These are phyloP conservation scores for Tamandua tetradactyla DNA, from an alignment of 2,797 vertebrate species.

Conservation along the genomic window DNA sequence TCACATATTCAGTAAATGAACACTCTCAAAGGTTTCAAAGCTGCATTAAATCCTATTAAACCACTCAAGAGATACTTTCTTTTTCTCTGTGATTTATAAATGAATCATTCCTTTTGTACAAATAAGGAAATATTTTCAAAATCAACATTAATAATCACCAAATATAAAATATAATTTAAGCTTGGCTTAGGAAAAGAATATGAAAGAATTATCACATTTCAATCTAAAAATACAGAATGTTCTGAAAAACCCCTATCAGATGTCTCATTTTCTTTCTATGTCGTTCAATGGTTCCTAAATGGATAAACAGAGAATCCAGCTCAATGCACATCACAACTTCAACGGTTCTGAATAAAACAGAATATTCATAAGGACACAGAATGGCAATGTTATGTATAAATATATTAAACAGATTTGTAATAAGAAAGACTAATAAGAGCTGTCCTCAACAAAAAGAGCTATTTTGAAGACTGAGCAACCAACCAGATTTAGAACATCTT, in stretches of 20 bases:
- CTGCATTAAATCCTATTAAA: constrained; percentile 43
- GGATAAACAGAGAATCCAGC: constrained; percentile 58
- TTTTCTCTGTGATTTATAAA: constrained; percentile 53
- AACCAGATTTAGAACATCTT: not conserved
- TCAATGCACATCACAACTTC: constrained; percentile 56
- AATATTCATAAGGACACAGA: constrained; percentile 18
- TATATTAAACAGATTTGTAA: constrained; percentile 29
- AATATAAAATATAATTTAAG: constrained; percentile 59
- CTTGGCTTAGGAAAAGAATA: constrained; percentile 30
- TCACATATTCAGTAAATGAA: constrained; percentile 22
- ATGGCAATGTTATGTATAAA: constrained; percentile 52
- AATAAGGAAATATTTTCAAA: constrained; percentile 60
- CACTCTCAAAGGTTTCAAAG: constrained; percentile 46
- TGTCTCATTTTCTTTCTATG: constrained; percentile 61
- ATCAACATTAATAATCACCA: constrained; percentile 54
- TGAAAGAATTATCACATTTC: constrained; percentile 26
- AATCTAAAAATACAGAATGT: not conserved
- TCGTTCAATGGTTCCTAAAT: constrained; percentile 29
- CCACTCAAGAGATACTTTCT: constrained; percentile 6
- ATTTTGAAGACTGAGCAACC: constrained; percentile 5
- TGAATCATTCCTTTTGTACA: constrained; percentile 49
- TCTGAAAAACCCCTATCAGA: not conserved
- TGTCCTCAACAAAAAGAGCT: constrained; percentile 26
- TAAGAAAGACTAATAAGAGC: constrained; percentile 30
- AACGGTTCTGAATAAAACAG: constrained; percentile 51